Conservation (phyloP, 1,140 invertebrate species). For the Daktulosphaira vitifoliae region DNA sequence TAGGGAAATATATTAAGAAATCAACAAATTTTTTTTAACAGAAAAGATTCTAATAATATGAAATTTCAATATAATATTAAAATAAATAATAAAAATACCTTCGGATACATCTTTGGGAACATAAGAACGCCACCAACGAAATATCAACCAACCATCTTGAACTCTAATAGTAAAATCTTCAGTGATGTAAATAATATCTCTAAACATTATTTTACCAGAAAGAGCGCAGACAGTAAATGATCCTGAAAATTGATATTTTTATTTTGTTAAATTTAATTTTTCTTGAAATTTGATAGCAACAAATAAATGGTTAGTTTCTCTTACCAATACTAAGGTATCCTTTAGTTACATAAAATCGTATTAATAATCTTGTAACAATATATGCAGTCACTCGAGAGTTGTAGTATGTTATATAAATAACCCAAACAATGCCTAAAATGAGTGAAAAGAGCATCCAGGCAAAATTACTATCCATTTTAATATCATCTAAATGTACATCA, state of each 20-base stretch:
- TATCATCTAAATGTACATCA: conserved; percentile 54
- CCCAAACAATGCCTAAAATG: conserved; percentile 72
- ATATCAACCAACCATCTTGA: conserved; percentile 95
- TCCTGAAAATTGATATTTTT: conserved; percentile 57
- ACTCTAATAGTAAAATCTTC: conserved; percentile 88
- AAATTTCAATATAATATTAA: not conserved
- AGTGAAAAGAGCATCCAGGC: conserved; percentile 71
- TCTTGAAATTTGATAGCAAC: conserved; percentile 80
- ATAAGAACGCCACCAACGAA: conserved; percentile 93
- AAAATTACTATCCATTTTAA: conserved; percentile 66
- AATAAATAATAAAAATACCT: conserved; percentile 52
- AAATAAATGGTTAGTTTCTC: conserved; percentile 40
- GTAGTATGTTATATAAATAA: conserved; percentile 91
- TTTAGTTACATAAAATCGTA: conserved; percentile 73
- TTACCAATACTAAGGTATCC: conserved; percentile 86
- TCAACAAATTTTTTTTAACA: too few relatives aligned
- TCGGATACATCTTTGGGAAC: conserved; percentile 89
- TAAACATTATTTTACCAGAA: conserved; percentile 97
- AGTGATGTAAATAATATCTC: conserved; percentile 89
- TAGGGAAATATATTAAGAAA: too few relatives aligned
- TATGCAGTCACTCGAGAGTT: conserved; percentile 86
- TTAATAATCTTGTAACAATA: conserved; percentile 79
- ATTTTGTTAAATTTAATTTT: conserved; percentile 97
- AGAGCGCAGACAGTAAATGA: conserved; percentile 89
- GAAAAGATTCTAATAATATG: conserved; percentile 13